Conservation (phyloP, 2,888 invertebrate species). For the Stenotaenia linearis region DNA sequence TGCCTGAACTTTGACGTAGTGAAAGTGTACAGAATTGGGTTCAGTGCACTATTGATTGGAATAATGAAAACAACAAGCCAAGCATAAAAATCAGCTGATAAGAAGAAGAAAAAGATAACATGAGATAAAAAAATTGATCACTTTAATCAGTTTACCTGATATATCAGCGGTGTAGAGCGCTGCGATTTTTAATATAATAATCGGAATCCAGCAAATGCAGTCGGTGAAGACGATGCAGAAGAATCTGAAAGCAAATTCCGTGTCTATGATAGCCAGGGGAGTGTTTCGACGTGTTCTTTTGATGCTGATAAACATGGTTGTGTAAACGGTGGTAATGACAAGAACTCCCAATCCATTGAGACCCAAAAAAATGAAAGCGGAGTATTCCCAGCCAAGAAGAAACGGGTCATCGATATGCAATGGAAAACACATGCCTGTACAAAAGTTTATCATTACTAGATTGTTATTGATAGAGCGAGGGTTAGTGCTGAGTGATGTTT, state of each 20-base stretch:
- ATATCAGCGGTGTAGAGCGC: conserved; percentile 55
- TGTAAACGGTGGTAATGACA: conserved; percentile 52
- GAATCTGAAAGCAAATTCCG: conserved; percentile 61
- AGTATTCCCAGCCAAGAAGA: conserved; percentile 64
- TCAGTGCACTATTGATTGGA: conserved; percentile 62
- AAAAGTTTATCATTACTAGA: too few species aligned
- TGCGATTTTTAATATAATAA: conserved; percentile 59
- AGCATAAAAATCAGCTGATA: conserved; percentile 57
- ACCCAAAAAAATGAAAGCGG: conserved; percentile 63
- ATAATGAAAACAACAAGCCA: conserved; percentile 63
- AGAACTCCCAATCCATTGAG: conserved; percentile 53
- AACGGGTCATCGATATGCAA: conserved; percentile 63
- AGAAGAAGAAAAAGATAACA: conserved; percentile 32
- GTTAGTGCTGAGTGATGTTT: too few species aligned
- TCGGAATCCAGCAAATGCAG: conserved; percentile 65
- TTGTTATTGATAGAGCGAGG: background rate
- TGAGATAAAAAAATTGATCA: too few species aligned
- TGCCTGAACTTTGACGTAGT: conserved; percentile 59
- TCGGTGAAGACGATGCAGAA: conserved; percentile 66
- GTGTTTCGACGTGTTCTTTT: conserved; percentile 58
- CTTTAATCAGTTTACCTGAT: conserved; percentile 55
- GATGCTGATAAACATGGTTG: conserved; percentile 59
- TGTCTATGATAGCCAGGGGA: conserved; percentile 54
- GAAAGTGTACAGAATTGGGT: conserved; percentile 62
- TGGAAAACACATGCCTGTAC: conserved; percentile 59